Base-by-base conservation (phyloP, 2,113 vertebrate species). In the Rhinoderma darwinii region DNA sequence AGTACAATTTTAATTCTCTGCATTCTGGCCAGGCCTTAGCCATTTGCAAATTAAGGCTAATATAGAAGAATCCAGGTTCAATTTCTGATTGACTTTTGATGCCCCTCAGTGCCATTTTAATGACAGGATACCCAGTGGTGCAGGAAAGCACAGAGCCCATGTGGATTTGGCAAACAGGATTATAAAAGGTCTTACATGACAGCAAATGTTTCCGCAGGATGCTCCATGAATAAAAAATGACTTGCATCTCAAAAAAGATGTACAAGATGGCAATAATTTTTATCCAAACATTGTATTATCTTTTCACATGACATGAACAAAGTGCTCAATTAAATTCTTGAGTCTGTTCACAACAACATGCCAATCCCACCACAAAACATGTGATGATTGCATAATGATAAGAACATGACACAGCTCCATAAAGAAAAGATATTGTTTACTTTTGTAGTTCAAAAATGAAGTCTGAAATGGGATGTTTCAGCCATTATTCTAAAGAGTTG, bases 51-150 rank as follows among this genome's bases (percentile, higher is more conserved):
- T 87, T 51, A 81, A 88, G 83, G 79, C 41, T 80, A 82, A 86
- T 12, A 54, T 50, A 1, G 9, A 37, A 85, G 88, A 90, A 83
- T 1, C 11, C 59, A 81, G 87, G 43, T 61, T 70, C 39, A 51
- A 30, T 30, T 50, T 59, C 86, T 7, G 2, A 88, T 84, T 90
- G 47, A 77, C 89, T 88, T 88, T 85, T 66, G 87, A 83, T 90
- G 0, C 51, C 80, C 89, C 88, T 89, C 89, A n/a, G 88, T 83
- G 74, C 88, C 88, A 91, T 68, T 84, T 88, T 18, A 90, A 50
- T 90, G 90, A 90, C 84, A 91, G 88, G 86, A 41, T 80, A 91
- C 89, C 89, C 88, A 82, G 88, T 90, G 89, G 88, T 92, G 91
- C 86, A 91, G 90, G 79, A 91, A 90, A 93, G 91, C 86, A 73